A percentile compares a stretch with the other conserved stretches of the same genome.
phyloP scores from a whole-genome alignment of 2,888 invertebrate species.

The Rosalia funebris region DNA sequence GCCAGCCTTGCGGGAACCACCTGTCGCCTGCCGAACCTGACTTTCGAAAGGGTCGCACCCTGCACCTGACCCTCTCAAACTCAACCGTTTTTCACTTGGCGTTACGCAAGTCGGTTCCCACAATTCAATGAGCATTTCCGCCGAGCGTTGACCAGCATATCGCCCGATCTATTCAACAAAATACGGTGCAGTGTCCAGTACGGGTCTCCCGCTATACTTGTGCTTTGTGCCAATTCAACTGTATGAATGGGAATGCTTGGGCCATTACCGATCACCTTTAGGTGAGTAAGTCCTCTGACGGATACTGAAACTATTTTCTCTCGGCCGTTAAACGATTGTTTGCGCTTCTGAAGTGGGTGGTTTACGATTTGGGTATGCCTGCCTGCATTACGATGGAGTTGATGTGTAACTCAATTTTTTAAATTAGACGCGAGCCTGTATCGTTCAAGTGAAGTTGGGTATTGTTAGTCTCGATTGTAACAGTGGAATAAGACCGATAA shows the following conservation, averaged over 20 bases:
- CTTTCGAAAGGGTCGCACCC: background rate
- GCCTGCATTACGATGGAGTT: background rate
- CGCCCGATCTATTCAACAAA: slow-evolving; percentile 10
- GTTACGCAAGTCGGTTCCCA: background rate
- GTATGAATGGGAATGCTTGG: slow-evolving; percentile 21
- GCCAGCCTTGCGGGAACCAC: too few species aligned
- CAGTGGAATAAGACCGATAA: too few species aligned
- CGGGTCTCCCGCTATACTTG: background rate
- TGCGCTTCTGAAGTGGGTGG: slow-evolving; percentile 17
- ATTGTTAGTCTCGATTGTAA: too few species aligned
- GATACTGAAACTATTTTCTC: slow-evolving; percentile 2
- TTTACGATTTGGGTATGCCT: slow-evolving; percentile 1
- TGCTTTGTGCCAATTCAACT: too few species aligned
- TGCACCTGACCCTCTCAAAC: slow-evolving; percentile 10
- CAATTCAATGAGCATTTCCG: slow-evolving; percentile 22
- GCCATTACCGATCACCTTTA: slow-evolving; percentile 19
- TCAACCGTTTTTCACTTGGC: slow-evolving; percentile 12
- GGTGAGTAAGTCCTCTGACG: slow-evolving; percentile 24
- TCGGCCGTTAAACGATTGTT: slow-evolving; percentile 8
- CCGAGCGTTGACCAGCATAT: background rate
- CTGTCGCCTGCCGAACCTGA: slow-evolving; percentile 9
- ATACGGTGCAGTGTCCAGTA: background rate
- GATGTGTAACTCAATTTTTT: slow-evolving; percentile 1
- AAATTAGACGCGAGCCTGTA: background rate
- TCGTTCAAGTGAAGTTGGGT: background rate